phyloP scores from a whole-genome alignment of 1,140 invertebrate species.

The Drosophila azteca region DNA sequence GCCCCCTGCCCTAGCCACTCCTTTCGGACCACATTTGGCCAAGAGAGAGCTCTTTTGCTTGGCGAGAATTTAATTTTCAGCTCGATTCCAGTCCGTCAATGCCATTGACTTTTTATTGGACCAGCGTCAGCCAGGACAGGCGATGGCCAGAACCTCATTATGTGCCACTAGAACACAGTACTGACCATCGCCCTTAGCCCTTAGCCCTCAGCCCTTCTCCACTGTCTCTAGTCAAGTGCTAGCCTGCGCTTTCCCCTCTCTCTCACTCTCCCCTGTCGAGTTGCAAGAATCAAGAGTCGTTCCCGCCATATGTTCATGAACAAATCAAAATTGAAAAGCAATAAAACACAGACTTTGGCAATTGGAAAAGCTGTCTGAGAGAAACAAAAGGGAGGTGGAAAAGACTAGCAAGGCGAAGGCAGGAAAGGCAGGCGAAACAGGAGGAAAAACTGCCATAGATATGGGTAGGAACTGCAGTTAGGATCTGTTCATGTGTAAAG shows the following conservation, averaged over 20 bases:
- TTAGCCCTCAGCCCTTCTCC: too few species aligned
- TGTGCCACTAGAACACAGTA: not conserved
- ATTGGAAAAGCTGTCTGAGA: conserved; percentile 41
- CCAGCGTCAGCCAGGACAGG: conserved; percentile 7
- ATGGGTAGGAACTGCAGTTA: not conserved
- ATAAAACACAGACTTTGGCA: conserved; percentile 57
- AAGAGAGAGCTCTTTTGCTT: too few species aligned
- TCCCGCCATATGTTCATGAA: conserved; percentile 37
- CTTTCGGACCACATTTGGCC: not conserved
- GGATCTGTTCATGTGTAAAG: conserved; percentile 22
- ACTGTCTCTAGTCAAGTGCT: not conserved
- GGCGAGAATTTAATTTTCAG: conserved; percentile 65
- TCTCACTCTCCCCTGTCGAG: conserved; percentile 15
- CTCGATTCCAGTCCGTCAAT: conserved; percentile 36
- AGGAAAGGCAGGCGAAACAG: not conserved
- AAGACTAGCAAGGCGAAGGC: not conserved
- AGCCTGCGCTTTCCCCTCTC: not conserved
- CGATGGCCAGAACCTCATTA: conserved; percentile 48
- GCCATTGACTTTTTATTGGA: conserved; percentile 60
- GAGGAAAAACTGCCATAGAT: conserved; percentile 9
- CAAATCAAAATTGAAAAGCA: conserved; percentile 74
- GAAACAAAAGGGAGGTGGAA: not conserved
- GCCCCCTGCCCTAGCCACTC: conserved; percentile 1
- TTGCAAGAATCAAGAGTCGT: too few species aligned
- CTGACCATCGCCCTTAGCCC: not conserved